Evolutionary conservation across 2,888 invertebrate genomes (phyloP).

Genomic region (Gibbula magus): DNA sequence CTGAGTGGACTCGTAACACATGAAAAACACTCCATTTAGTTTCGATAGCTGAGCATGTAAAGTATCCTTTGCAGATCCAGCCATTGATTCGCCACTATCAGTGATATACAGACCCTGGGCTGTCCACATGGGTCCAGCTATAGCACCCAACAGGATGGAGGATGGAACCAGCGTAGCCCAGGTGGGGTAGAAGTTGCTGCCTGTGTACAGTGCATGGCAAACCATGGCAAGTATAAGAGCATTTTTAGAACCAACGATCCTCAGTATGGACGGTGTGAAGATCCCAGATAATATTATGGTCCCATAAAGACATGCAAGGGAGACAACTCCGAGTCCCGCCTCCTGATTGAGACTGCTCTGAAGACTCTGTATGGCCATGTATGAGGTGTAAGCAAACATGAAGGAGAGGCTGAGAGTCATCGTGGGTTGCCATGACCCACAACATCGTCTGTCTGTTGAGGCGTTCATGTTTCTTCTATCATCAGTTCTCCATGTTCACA

Average conservation of each 20-base stretch:
- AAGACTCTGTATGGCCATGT: constrained; percentile 68
- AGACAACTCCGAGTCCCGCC: constrained; percentile 60
- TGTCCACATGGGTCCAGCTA: constrained; percentile 66
- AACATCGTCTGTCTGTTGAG: no score
- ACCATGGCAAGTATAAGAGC: constrained; percentile 55
- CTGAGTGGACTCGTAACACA: constrained; percentile 59
- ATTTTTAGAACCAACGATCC: constrained; percentile 58
- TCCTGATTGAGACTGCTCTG: constrained; percentile 68
- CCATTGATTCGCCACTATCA: constrained; percentile 54
- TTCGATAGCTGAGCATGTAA: constrained; percentile 52
- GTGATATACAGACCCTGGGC: constrained; percentile 65
- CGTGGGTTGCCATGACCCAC: constrained; percentile 40
- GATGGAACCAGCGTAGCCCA: constrained; percentile 59
- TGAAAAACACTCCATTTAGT: constrained; percentile 65
- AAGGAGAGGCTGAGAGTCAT: constrained; percentile 60
- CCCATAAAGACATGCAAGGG: constrained; percentile 66
- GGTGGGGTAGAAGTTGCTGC: constrained; percentile 62
- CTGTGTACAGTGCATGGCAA: constrained; percentile 57
- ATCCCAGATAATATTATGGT: constrained; percentile 64
- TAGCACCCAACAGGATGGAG: constrained; percentile 59
- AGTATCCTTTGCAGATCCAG: constrained; percentile 42
- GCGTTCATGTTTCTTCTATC: no score
- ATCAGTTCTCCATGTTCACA: no score
- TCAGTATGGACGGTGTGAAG: constrained; percentile 59
- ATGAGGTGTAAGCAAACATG: constrained; percentile 65